phyloP scores from a whole-genome alignment of 1,140 invertebrate species.

The Pseudobourletiella spinata region DNA sequence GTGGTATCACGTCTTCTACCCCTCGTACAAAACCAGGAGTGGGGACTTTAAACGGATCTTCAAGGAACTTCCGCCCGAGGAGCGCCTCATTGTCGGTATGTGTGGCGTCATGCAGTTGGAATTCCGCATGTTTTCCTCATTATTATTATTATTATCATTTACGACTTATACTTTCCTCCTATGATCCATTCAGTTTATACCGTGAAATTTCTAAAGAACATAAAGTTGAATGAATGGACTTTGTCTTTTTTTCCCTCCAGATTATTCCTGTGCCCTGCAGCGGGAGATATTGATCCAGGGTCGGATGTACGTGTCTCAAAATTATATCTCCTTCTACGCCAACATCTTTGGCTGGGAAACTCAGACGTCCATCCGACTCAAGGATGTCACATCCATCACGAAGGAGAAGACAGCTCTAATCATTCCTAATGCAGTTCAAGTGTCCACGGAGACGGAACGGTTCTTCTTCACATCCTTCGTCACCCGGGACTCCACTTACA shows the following conservation, averaged over 20 bases:
- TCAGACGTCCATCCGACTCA: conserved; percentile 64
- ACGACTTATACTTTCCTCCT: too few species aligned
- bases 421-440: conserved; percentile 84
- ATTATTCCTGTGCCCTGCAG: conserved; percentile 93
- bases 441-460: conserved; percentile 72
- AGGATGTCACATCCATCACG: conserved; percentile 81
- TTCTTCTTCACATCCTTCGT: conserved; percentile 89
- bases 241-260: too few species aligned
- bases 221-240: too few species aligned
- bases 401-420: conserved; percentile 88
- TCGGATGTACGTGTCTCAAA: conserved; percentile 82
- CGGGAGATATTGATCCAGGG: conserved; percentile 88
- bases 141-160: too few species aligned
- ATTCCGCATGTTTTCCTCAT: too few species aligned
- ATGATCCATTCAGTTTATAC: too few species aligned
- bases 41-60: conserved; percentile 88
- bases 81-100: conserved; percentile 86
- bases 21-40: conserved; percentile 83
- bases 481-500: conserved; percentile 81
- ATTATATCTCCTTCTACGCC: conserved; percentile 89
- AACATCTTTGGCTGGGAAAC: conserved; percentile 88
- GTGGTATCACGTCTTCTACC: conserved; percentile 80
- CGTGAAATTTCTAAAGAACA: too few species aligned
- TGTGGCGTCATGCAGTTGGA: too few species aligned
- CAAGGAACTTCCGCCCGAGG: conserved; percentile 80